Conservation (phyloP, 2,888 invertebrate genomes). For the Netelia melanura region DNA sequence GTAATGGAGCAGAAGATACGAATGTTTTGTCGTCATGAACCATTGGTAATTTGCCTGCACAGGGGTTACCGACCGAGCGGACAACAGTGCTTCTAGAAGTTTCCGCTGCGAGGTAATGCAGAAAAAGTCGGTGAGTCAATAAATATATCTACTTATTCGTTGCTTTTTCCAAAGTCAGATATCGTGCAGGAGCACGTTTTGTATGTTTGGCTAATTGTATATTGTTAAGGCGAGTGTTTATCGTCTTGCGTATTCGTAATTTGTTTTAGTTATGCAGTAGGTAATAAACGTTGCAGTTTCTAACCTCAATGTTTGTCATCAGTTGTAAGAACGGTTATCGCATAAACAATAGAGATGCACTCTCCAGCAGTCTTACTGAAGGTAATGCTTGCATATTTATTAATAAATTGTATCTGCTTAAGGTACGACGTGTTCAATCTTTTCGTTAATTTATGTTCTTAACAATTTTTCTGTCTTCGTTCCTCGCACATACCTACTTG, state of each 20-base stretch:
- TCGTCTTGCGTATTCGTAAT: slow-evolving; percentile 56
- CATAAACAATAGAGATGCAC: neutral
- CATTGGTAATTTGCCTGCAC: slow-evolving; percentile 38
- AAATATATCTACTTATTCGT: neutral
- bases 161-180: neutral
- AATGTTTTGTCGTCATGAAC: slow-evolving; percentile 41
- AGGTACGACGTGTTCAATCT: too few relatives aligned
- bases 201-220: slow-evolving; percentile 62
- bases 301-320: slow-evolving; percentile 58
- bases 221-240: slow-evolving; percentile 65
- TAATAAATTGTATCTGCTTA: too few relatives aligned
- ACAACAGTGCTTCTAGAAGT: slow-evolving; percentile 38
- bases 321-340: neutral
- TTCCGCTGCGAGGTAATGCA: slow-evolving; percentile 76
- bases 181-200: neutral
- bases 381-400: neutral
- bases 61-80: slow-evolving; percentile 59
- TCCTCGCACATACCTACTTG: neutral
- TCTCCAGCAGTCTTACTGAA: neutral
- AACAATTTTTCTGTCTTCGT: neutral
- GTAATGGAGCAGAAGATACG: slow-evolving; percentile 5
- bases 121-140: slow-evolving; percentile 74
- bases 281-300: slow-evolving; percentile 35
- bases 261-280: slow-evolving; percentile 40
- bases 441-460: too few relatives aligned